Conservation (phyloP, 1,140 invertebrate genomes). For the Chlorops oryzae region DNA sequence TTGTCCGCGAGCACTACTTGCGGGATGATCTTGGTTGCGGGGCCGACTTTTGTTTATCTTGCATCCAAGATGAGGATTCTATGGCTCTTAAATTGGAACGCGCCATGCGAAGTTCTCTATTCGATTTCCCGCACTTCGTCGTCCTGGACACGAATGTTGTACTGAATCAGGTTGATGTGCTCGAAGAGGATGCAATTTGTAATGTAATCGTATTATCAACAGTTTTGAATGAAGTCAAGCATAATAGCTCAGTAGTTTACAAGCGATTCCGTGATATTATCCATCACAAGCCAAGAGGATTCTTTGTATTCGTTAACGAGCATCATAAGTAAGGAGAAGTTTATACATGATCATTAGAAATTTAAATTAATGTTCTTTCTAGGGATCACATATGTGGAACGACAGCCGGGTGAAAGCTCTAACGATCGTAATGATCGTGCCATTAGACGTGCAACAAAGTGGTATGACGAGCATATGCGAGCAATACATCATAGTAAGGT, state of each 20-base stretch:
- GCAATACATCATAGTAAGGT: constrained; percentile 23
- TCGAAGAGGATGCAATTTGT: constrained; percentile 71
- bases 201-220: constrained; percentile 93
- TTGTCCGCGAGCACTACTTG: constrained; percentile 93
- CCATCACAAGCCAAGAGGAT: constrained; percentile 69
- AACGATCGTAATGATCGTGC: constrained; percentile 93
- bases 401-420: constrained; percentile 69
- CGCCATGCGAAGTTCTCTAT: constrained; percentile 57
- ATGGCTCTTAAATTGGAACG: constrained; percentile 56
- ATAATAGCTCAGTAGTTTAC: constrained; percentile 81
- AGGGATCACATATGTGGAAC: constrained; percentile 85
- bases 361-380: constrained; percentile 23
- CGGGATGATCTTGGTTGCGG: constrained; percentile 94
- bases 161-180: constrained; percentile 86
- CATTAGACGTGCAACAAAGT: constrained; percentile 70
- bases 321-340: constrained; percentile 73
- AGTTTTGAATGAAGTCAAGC: constrained; percentile 89
- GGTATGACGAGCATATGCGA: constrained; percentile 69
- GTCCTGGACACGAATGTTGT: constrained; percentile 91
- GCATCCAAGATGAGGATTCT: constrained; percentile 56
- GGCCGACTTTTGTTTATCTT: constrained; percentile 66
- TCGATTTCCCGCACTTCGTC: constrained; percentile 70
- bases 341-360: neutral
- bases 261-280: constrained; percentile 82
- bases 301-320: constrained; percentile 93